A percentile compares a stretch with the other conserved stretches of the same genome.
Conservation (phyloP, 1,140 invertebrate species). For the Lordiphosa mommai region DNA sequence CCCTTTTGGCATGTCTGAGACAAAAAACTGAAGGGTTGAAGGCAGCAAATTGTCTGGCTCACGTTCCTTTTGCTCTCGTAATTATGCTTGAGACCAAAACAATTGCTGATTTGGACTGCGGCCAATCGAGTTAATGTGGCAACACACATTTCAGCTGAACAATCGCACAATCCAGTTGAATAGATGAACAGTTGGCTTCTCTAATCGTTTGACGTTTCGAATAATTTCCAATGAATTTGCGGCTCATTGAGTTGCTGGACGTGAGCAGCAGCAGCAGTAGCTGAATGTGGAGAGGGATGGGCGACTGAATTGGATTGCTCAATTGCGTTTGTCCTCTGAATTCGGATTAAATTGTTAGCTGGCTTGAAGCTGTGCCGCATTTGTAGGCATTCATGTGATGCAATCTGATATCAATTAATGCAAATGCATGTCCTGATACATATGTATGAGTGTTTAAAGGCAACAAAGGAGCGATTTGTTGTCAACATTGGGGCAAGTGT, state of each 20-base stretch:
- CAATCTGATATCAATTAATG: slow-evolving; percentile 51
- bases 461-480: background rate
- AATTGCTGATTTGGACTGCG: slow-evolving; percentile 59
- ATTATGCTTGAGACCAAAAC: slow-evolving; percentile 52
- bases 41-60: slow-evolving; percentile 57
- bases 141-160: slow-evolving; percentile 44
- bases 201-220: slow-evolving; percentile 66
- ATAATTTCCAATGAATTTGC: slow-evolving; percentile 75
- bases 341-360: slow-evolving; percentile 27
- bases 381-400: slow-evolving; percentile 37
- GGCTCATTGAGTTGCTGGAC: slow-evolving; percentile 63
- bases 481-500: too few species aligned
- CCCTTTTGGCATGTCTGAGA: slow-evolving; percentile 5
- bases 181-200: slow-evolving; percentile 22
- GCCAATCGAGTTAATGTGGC: slow-evolving; percentile 73
- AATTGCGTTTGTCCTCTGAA: slow-evolving; percentile 21
- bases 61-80: slow-evolving; percentile 48
- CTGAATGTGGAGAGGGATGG: background rate
- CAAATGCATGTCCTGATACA: slow-evolving; percentile 45
- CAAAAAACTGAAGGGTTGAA: slow-evolving; percentile 50
- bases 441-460: slow-evolving; percentile 16
- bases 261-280: slow-evolving; percentile 22
- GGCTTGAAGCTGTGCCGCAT: slow-evolving; percentile 6
- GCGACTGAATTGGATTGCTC: slow-evolving; percentile 3
- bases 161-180: slow-evolving; percentile 23